A percentile compares a stretch with the other conserved stretches of the same genome.
phyloP scores from a whole-genome alignment of 2,113 vertebrate genomes.

The Chamaetylas fuelleborni region DNA sequence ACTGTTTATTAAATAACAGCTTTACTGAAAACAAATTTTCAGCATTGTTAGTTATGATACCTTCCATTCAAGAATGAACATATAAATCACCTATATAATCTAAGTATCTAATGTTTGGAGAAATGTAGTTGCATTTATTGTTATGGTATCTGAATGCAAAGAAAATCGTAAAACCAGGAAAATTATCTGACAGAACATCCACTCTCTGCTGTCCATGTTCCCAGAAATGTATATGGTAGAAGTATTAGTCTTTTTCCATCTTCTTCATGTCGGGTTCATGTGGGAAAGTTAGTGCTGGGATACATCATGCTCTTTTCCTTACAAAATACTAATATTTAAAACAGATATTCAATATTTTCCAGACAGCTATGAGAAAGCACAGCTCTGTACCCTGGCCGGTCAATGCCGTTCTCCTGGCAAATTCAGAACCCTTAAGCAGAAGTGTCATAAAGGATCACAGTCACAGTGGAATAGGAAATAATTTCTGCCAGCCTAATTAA shows the following conservation, averaged over 20 bases:
- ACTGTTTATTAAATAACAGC: slow-evolving; percentile 4
- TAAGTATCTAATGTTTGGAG: background rate
- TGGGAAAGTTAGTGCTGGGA: background rate
- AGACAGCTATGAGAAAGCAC: background rate
- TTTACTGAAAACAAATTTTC: slow-evolving; percentile 17
- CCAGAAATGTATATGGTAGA: background rate
- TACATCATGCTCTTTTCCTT: background rate
- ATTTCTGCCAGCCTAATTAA: background rate
- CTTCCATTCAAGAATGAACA: background rate
- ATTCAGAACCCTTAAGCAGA: background rate
- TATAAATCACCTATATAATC: background rate
- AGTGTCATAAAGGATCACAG: background rate
- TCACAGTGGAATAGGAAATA: background rate
- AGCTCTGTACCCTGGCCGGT: background rate
- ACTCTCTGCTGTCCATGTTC: background rate
- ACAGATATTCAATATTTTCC: background rate
- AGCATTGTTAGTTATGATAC: background rate
- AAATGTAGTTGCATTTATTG: background rate
- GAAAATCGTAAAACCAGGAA: background rate
- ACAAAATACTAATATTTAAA: background rate
- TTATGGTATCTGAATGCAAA: background rate
- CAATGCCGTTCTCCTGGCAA: background rate
- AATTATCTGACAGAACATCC: background rate
- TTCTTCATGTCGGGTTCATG: background rate
- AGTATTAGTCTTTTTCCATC: background rate